Base-by-base conservation (phyloP, 2,797 vertebrate genomes). In the Artibeus lituratus region DNA sequence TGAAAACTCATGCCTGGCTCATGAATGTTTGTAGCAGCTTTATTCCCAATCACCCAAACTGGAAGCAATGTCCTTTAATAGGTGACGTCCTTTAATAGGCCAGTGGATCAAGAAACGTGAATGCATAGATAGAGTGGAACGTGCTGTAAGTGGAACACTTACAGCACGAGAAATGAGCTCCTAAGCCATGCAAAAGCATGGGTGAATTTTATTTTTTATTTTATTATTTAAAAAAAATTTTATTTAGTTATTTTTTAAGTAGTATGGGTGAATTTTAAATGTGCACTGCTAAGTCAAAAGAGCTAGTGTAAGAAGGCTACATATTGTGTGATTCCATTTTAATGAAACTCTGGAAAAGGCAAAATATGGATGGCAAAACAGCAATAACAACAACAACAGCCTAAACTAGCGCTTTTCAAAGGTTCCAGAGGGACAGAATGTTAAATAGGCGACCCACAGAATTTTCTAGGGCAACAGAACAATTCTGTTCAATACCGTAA, bases 181-280 rank as follows among this genome's bases (percentile, higher is more conserved):
- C 39, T 4, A 21, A 57, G 65, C 29, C 14, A 6, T 7, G 8
- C 22, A 32, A 22, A 73, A 18, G 35, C 26, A 15, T 1, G 0
- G n/a, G 0, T 10, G 7, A 15, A 32, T 72, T 62, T 35, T 5
- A n/a, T n/a, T n/a, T n/a, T n/a, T n/a, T n/a, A n/a, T n/a, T n/a
- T n/a, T n/a, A n/a, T n/a, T n/a, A n/a, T n/a, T n/a, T n/a, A n/a
- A n/a, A n/a, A n/a, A n/a, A n/a, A n/a, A n/a, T n/a, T n/a, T n/a
- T n/a, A n/a, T n/a, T n/a, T n/a, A n/a, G n/a, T n/a, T n/a, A n/a
- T n/a, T n/a, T n/a, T n/a, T n/a, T n/a, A n/a, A n/a, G n/a, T n/a
- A 18, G 35, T 21, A 15, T 1, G 0, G n/a, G 0, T 10, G 7
- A 15, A 32, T 72, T 62, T 35, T 5, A n/a, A 15, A 4, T 21